These are phyloP conservation scores for Stegana nigrithorax DNA, from an alignment of 2,888 invertebrate genomes.

Conservation along the genomic window DNA sequence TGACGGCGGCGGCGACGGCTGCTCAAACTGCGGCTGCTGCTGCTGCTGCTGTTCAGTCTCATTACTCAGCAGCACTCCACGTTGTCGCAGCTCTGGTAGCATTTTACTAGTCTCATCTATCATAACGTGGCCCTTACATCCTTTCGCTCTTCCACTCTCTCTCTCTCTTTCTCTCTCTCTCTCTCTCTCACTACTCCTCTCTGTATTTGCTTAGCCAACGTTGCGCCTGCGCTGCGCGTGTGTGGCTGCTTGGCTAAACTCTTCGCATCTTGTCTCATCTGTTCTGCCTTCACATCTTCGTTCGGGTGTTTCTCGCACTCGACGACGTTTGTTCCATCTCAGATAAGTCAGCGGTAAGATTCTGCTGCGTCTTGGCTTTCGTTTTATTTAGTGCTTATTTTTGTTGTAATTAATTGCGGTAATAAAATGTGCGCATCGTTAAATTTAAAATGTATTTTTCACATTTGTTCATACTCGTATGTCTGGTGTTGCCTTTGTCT, in stretches of 20 bases:
- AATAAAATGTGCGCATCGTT: slow-evolving; percentile 66
- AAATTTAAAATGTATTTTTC: slow-evolving; percentile 60
- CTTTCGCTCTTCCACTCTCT: slow-evolving; percentile 7
- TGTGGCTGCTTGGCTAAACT: background rate
- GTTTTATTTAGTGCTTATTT: slow-evolving; percentile 36
- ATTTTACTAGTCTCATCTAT: slow-evolving; percentile 60
- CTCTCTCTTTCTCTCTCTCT: slow-evolving; percentile 3
- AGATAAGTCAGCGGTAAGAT: background rate
- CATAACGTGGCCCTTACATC: slow-evolving; percentile 41
- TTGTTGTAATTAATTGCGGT: slow-evolving; percentile 65
- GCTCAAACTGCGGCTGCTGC: background rate
- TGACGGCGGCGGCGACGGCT: slow-evolving; percentile 45
- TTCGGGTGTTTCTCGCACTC: no score
- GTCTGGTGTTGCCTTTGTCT: slow-evolving; percentile 29
- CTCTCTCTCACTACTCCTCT: background rate
- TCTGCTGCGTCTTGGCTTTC: background rate
- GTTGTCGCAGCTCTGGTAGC: slow-evolving; percentile 51
- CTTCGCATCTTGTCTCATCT: no score
- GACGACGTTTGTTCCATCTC: no score
- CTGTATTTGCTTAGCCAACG: no score
- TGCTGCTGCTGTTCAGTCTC: background rate
- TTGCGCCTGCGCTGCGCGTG: no score
- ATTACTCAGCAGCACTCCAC: background rate
- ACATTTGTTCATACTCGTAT: no score
- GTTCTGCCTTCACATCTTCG: no score